Base-by-base conservation (phyloP, 2,888 invertebrate genomes). In the Harpagoxenus sublaevis region DNA sequence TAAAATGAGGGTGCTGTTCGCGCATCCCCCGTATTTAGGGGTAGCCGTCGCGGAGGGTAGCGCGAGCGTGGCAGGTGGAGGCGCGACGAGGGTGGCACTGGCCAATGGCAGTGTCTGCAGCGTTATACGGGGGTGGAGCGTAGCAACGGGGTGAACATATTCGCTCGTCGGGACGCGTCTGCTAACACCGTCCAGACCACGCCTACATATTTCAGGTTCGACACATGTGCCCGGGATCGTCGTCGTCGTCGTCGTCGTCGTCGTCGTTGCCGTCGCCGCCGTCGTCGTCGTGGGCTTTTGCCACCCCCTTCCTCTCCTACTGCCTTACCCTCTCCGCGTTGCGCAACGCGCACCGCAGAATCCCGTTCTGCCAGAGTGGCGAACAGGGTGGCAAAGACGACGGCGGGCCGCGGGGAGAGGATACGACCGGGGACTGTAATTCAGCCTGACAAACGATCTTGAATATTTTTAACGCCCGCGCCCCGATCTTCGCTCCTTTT, bases 181-280 rank as follows among this genome's bases (percentile, higher is more conserved):
- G 95, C 91, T 94, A 93, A 91, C 92, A 89, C 90, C 90, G 83
- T 89, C 89, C 89, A 93, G 92, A 94, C 95, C 95, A 94, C 95
- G 95, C 95, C 95, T 95, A 95, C 94, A 95, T 95, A 95, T 95
- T 95, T 95, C 93, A 93, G 94, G 92, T 94, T 95, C 95, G 95
- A 95, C 95, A 95, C 95, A 95, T 95, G 94, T 95, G 94, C 93
- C 90, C 39, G 73, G 90, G 88, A 90, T 90, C 88, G 87, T 89
- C 87, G 89, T 89, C 87, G 81, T 66, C 86, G 83, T 70, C 78
- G 86, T 78, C 86, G 88, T 86, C 86, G 87, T 87, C 86, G 87
- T 86, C 88, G 88, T 75, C 85, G 87, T 45, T 81, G 60, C 68
- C 87, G 83, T 84, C 55, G 55, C 9, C 55, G 70, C 45, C 85